These are phyloP conservation scores for Ophiothrix spiculata DNA, from an alignment of 35 echinoderm and acorn worm species.

Conservation along the genomic window DNA sequence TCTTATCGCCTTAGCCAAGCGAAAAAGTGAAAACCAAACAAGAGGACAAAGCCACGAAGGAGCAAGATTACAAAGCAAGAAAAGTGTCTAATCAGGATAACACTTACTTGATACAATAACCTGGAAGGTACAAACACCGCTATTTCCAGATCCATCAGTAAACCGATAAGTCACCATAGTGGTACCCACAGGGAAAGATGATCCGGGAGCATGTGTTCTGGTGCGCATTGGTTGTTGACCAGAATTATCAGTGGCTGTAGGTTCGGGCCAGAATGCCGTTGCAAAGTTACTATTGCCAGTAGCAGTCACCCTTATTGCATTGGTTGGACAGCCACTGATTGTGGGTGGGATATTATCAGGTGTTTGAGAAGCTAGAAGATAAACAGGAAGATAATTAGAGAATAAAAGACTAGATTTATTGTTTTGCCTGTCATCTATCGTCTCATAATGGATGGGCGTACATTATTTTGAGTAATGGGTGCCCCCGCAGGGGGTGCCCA, in stretches of 20 bases:
- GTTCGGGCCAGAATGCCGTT: conserved; percentile 45
- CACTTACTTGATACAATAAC: conserved; percentile 10
- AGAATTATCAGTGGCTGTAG: conserved; percentile 73
- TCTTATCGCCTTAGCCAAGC: neutral
- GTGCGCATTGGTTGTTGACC: neutral
- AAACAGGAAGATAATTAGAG: neutral
- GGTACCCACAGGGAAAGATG: conserved; percentile 1
- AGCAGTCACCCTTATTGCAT: conserved; percentile 12
- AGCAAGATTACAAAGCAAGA: neutral
- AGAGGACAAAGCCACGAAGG: neutral
- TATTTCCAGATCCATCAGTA: conserved; percentile 16
- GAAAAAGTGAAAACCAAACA: neutral
- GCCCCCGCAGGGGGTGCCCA: too few species aligned
- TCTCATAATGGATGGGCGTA: neutral
- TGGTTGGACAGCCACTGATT: conserved; percentile 34
- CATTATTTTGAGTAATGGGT: neutral
- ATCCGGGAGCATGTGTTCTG: conserved; percentile 6
- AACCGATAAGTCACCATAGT: conserved; percentile 20
- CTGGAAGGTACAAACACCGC: conserved; percentile 8
- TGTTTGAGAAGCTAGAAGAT: neutral
- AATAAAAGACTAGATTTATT: neutral
- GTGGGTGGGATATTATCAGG: conserved; percentile 41
- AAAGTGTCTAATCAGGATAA: too few species aligned
- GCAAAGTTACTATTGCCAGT: neutral
- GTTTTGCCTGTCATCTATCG: neutral